These are phyloP conservation scores for Monopis laevigella DNA, from an alignment of 2,888 invertebrate genomes.

Conservation along the genomic window DNA sequence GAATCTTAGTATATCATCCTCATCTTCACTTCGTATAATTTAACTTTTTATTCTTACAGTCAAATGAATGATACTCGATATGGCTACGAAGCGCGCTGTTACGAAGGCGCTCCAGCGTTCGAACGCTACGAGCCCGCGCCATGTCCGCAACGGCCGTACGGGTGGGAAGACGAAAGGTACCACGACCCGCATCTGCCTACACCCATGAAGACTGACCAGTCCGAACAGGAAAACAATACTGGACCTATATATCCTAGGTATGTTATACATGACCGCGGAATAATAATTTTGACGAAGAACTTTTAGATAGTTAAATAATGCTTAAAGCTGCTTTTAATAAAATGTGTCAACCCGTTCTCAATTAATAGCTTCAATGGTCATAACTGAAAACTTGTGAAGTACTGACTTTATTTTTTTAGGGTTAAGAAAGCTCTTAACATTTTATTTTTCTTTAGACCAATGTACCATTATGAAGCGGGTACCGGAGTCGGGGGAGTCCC, in stretches of 20 bases:
- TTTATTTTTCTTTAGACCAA: slow-evolving; percentile 69
- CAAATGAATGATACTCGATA: slow-evolving; percentile 71
- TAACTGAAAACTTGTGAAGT: neutral
- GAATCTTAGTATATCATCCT: no score
- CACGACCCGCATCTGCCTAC: slow-evolving; percentile 67
- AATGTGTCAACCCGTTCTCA: neutral
- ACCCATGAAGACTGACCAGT: slow-evolving; percentile 76
- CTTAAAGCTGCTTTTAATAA: neutral
- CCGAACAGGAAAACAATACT: slow-evolving; percentile 71
- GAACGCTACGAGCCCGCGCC: slow-evolving; percentile 63
- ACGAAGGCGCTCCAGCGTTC: slow-evolving; percentile 61
- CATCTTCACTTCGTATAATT: no score
- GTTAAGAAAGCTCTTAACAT: no score
- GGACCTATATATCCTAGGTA: slow-evolving; percentile 81
- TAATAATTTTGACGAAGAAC: neutral
- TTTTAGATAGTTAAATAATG: neutral
- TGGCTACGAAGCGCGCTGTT: slow-evolving; percentile 60
- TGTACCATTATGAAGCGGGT: slow-evolving; percentile 81
- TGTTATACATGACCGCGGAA: slow-evolving; percentile 18
- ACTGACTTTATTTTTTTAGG: no score
- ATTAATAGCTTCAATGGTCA: no score
- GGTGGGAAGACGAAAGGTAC: slow-evolving; percentile 69
- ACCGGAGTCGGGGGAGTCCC: slow-evolving; percentile 66
- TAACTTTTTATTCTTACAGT: slow-evolving; percentile 27
- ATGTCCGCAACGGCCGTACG: slow-evolving; percentile 58